These are phyloP conservation scores for Condylostylus longicornis DNA, from an alignment of 1,140 invertebrate species.

Conservation along the genomic window DNA sequence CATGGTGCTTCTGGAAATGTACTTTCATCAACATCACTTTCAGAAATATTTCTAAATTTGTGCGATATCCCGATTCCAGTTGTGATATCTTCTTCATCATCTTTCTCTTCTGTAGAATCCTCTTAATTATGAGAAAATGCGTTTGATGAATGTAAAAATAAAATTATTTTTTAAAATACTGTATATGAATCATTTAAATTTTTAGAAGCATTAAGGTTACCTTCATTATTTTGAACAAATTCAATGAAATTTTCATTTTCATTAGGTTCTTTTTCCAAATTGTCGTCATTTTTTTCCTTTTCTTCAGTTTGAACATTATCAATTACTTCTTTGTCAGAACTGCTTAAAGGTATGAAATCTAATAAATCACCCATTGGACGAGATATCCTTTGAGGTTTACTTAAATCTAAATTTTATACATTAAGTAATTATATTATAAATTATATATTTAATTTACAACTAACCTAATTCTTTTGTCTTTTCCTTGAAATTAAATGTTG, in stretches of 20 bases:
- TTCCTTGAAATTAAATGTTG: neutral
- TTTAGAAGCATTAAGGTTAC: no score
- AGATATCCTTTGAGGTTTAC: neutral
- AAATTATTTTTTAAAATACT: no score
- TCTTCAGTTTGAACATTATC: slow-evolving; percentile 4
- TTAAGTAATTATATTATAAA: neutral
- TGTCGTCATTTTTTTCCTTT: neutral
- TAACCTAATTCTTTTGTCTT: slow-evolving; percentile 1
- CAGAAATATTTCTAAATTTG: neutral
- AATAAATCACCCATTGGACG: slow-evolving; percentile 14
- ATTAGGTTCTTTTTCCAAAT: neutral
- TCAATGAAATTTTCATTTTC: neutral
- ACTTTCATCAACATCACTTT: neutral
- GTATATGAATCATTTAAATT: neutral
- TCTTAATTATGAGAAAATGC: no score
- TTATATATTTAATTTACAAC: slow-evolving; percentile 8
- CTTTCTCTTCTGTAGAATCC: slow-evolving; percentile 3
- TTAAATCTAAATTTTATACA: neutral
- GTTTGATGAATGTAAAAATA: no score
- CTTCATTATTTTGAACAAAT: no score
- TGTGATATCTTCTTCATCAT: slow-evolving; percentile 4
- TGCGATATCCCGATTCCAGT: no score
- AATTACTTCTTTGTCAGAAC: no score
- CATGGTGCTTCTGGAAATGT: slow-evolving; percentile 12
- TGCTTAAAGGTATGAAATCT: slow-evolving; percentile 20